These are phyloP conservation scores for Meloidogyne floridensis DNA, from an alignment of 1,140 invertebrate genomes.

Conservation along the genomic window DNA sequence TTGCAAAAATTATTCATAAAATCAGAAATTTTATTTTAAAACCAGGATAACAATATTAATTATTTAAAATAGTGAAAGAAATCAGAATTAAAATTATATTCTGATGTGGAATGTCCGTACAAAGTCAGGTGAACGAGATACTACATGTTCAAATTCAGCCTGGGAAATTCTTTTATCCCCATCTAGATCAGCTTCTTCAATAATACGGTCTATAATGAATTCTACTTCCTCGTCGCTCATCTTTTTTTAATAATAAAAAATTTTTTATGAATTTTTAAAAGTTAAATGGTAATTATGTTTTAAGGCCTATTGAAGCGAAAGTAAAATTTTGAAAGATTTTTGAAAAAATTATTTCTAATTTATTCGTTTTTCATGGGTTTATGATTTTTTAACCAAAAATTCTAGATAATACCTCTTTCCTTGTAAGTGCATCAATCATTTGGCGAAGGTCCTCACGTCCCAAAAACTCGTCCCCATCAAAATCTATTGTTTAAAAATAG, in stretches of 20 bases:
- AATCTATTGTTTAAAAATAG: constrained; percentile 73
- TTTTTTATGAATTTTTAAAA: no score
- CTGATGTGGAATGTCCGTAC: constrained; percentile 82
- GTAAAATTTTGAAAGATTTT: no score
- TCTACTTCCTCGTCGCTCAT: constrained; percentile 81
- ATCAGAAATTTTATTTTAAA: neutral
- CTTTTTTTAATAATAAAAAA: no score
- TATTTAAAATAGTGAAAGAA: neutral
- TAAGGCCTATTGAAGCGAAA: no score
- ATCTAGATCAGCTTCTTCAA: constrained; percentile 71
- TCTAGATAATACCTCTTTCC: no score
- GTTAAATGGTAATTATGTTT: no score
- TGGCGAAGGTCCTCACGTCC: constrained; percentile 21
- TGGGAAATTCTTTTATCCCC: constrained; percentile 70
- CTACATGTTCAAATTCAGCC: constrained; percentile 71
- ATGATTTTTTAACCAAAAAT: no score
- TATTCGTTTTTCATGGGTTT: no score
- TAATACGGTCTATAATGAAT: constrained; percentile 70
- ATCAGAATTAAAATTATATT: constrained; percentile 71
- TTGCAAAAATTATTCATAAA: no score
- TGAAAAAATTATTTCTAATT: no score
- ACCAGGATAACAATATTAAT: neutral
- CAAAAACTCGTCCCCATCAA: constrained; percentile 80
- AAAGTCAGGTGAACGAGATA: constrained; percentile 70
- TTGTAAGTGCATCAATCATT: constrained; percentile 27